A percentile compares a stretch with the other conserved stretches of the same genome.
These are phyloP conservation scores for Phengaris alcon DNA, from an alignment of 2,888 invertebrate species.

Conservation along the genomic window DNA sequence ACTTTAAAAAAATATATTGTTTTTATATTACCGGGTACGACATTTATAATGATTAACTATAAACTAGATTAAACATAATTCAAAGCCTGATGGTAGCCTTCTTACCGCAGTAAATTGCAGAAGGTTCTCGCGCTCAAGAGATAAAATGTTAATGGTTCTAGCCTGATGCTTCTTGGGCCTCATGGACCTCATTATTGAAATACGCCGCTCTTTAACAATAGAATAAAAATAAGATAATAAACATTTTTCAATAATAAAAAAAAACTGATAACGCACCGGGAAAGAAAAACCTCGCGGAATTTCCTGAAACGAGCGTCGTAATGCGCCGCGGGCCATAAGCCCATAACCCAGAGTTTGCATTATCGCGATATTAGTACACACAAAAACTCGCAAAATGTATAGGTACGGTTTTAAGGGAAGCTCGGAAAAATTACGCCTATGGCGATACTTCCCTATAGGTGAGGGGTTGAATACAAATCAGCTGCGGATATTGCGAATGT, in stretches of 20 bases:
- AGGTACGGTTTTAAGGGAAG: constrained; percentile 36
- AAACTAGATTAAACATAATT: background rate
- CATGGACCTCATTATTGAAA: background rate
- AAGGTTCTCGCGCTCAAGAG: too few species aligned
- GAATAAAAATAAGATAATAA: constrained; percentile 26
- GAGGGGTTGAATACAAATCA: constrained; percentile 26
- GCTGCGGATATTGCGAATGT: constrained; percentile 14
- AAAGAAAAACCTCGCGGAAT: constrained; percentile 60
- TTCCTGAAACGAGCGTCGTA: constrained; percentile 60
- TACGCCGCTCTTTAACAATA: background rate
- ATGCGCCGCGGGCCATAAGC: constrained; percentile 54
- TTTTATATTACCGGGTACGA: background rate
- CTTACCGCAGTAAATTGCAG: too few species aligned
- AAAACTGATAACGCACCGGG: constrained; percentile 51
- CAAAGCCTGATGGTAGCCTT: background rate
- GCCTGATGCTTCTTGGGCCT: too few species aligned
- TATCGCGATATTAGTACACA: constrained; percentile 64
- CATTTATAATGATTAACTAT: background rate
- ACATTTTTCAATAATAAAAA: constrained; percentile 44
- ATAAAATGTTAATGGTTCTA: too few species aligned
- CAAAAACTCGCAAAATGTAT: constrained; percentile 48
- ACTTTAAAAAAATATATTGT: background rate
- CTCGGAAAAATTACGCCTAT: constrained; percentile 40
- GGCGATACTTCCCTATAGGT: constrained; percentile 31
- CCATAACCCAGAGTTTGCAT: constrained; percentile 59